phyloP scores from a whole-genome alignment of 2,888 invertebrate genomes.

The Dichetophora obliterata region DNA sequence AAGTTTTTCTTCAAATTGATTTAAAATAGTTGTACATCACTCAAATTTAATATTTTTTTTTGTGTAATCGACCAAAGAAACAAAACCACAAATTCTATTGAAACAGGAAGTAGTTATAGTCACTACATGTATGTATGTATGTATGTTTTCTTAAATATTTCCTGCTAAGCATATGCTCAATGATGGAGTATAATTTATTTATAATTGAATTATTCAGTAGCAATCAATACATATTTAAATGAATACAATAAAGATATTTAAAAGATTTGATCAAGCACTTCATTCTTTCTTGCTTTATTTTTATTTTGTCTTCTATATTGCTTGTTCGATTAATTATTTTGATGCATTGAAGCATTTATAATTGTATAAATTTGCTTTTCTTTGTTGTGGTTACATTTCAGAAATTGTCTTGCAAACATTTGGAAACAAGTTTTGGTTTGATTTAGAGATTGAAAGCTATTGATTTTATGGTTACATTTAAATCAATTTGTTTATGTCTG shows the following conservation, averaged over 20 bases:
- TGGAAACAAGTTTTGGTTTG: neutral
- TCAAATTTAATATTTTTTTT: too few relatives aligned
- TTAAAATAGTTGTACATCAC: too few relatives aligned
- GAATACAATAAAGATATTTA: neutral
- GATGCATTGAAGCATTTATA: constrained; percentile 27
- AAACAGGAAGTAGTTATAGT: too few relatives aligned
- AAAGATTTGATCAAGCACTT: constrained; percentile 7
- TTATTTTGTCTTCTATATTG: neutral
- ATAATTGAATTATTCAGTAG: neutral
- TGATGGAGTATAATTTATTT: constrained; percentile 9
- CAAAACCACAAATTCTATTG: too few relatives aligned
- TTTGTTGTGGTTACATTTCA: neutral
- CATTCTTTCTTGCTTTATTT: neutral
- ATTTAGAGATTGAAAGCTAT: neutral
- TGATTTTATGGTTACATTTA: neutral
- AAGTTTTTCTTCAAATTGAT: too few relatives aligned
- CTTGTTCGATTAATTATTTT: constrained; percentile 26
- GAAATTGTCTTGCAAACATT: neutral
- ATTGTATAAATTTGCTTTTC: neutral
- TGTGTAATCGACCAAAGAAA: too few relatives aligned
- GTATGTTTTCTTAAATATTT: too few relatives aligned
- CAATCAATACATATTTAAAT: neutral
- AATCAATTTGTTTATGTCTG: too few relatives aligned
- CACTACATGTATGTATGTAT: too few relatives aligned
- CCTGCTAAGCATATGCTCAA: neutral